Evolutionary conservation across 2,888 invertebrate species (phyloP).

Genomic region (Omphaloscelis lunosa): DNA sequence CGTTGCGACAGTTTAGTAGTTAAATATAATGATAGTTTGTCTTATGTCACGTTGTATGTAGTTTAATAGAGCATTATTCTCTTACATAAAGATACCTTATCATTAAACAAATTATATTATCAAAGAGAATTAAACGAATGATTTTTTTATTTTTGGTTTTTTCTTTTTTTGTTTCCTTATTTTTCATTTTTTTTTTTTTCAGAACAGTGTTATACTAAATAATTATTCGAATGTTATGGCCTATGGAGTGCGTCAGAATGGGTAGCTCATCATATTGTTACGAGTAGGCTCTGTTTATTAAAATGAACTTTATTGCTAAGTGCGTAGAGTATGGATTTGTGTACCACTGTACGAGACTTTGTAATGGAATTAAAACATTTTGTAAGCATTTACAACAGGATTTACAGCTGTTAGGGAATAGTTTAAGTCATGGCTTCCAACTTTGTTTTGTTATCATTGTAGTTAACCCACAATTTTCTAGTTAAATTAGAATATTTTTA

Average conservation of each 20-base stretch:
- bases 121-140: constrained; percentile 89
- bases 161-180: constrained; percentile 73
- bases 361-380: constrained; percentile 76
- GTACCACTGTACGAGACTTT: constrained; percentile 78
- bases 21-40: constrained; percentile 78
- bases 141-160: constrained; percentile 82
- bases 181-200: constrained; percentile 71
- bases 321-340: constrained; percentile 80
- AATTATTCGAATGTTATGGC: constrained; percentile 53
- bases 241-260: constrained; percentile 49
- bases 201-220: constrained; percentile 14
- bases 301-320: constrained; percentile 57
- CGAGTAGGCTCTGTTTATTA: constrained; percentile 48
- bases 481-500: constrained; percentile 69
- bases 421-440: constrained; percentile 55
- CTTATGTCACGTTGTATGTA: constrained; percentile 86
- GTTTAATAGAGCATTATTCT: constrained; percentile 86
- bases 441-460: constrained; percentile 44
- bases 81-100: constrained; percentile 83
- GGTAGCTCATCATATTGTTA: constrained; percentile 40
- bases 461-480: constrained; percentile 55
- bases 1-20: constrained; percentile 83
- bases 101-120: constrained; percentile 85
- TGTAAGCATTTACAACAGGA: constrained; percentile 71
- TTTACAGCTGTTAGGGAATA: constrained; percentile 61